Evolutionary conservation across 2,797 vertebrate species (phyloP), one percentile per base, ranked within the genome.

Genomic region (Clarias pachynema): DNA sequence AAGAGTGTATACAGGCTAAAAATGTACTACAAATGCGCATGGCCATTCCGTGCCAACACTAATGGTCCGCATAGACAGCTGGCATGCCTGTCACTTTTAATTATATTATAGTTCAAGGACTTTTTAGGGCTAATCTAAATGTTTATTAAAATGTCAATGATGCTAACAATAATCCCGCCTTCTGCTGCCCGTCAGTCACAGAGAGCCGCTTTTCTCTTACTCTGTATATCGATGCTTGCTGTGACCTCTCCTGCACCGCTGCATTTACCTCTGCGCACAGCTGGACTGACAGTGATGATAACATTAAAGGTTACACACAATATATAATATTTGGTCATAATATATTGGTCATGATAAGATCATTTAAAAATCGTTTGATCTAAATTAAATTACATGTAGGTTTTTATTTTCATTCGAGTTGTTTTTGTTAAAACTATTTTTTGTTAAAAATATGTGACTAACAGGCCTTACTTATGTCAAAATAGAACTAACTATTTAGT

Each of bases 41-140:
- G 95, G 94, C 3, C 93, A 93, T 94, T 94, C 90, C 94, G 94
- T 95, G 94, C 95, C 94, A 93, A 90, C 92, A 90, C 93, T 94
- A 95, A 95, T 94, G 89, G 94, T 92, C 91, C 91, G 94, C 92
- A 92, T 89, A 93, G 94, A 94, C 94, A 93, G 89, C 92, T 93
- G 92, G 92, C 93, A 93, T 91, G 90, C 91, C 75, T 87, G 94
- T 94, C 95, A 93, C 91, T 91, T 94, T 92, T 89, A 86, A 93
- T 95, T 94, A 94, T 79, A 90, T 91, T 93, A n/a, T 89, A 34
- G 88, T 77, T 65, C 20, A 86, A 86, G 88, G 87, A 70, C 70
- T 80, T 88, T 87, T 84, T 83, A 78, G 34, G 59, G 86, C 40
- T 69, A 66, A 82, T 85, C 82, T 70, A 65, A 93, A 3, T 91